A percentile compares a stretch with the other conserved stretches of the same genome.
Conservation (phyloP, 35 echinoderm and acorn worm species). For the Apostichopus parvimensis region DNA sequence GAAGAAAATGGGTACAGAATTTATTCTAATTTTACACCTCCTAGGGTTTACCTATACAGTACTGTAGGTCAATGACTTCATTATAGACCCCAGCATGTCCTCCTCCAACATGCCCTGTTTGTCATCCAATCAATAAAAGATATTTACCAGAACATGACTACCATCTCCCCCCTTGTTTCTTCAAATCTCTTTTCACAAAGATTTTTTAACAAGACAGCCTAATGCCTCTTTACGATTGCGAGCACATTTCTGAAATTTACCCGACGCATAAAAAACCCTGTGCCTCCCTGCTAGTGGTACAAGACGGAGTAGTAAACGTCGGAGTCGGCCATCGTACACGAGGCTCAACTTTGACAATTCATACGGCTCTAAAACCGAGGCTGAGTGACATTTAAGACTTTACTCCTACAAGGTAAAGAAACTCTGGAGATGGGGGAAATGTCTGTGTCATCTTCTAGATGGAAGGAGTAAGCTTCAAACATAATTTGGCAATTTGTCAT, state of each 20-base stretch:
- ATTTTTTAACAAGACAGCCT: slow-evolving; percentile 23
- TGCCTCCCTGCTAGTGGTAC: not conserved
- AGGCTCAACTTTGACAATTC: slow-evolving; percentile 31
- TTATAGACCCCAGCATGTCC: not conserved
- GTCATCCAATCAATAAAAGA: not conserved
- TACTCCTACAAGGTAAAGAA: not conserved
- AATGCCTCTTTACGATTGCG: slow-evolving; percentile 13
- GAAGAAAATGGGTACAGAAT: no score
- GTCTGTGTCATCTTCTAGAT: no score
- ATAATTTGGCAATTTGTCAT: no score
- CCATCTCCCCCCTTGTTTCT: not conserved
- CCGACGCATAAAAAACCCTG: slow-evolving; percentile 38
- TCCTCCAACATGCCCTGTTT: not conserved
- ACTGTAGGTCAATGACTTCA: not conserved
- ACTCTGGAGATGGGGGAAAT: not conserved
- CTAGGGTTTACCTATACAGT: no score
- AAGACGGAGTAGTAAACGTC: slow-evolving; percentile 16
- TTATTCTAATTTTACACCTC: no score
- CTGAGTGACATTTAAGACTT: slow-evolving; percentile 2
- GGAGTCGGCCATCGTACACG: not conserved
- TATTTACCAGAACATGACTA: slow-evolving; percentile 45
- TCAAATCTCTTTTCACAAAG: no score
- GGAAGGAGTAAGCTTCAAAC: no score
- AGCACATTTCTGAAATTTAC: slow-evolving; percentile 57
- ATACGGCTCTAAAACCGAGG: slow-evolving; percentile 16